Conservation (phyloP, 1,140 invertebrate species). For the Rhizoglyphus robini region DNA sequence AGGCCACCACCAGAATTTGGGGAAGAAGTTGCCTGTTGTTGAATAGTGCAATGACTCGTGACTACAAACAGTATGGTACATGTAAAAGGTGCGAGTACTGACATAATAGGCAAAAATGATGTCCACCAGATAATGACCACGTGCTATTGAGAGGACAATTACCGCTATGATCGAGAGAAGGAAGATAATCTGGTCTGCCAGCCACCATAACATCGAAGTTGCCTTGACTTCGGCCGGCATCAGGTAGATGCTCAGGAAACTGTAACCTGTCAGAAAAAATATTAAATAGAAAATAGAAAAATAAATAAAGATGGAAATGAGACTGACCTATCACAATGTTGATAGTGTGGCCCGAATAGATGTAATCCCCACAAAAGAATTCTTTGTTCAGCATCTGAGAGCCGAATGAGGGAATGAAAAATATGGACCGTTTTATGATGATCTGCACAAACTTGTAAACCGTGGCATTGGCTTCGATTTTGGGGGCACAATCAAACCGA, state of each 20-base stretch:
- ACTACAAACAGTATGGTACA: slow-evolving; percentile 51
- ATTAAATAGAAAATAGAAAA: slow-evolving; percentile 36
- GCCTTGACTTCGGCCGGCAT: slow-evolving; percentile 1
- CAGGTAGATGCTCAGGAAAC: not conserved
- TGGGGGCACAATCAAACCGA: not conserved
- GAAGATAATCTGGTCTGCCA: slow-evolving; percentile 75
- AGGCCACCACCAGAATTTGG: slow-evolving; percentile 67
- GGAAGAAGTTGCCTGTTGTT: slow-evolving; percentile 44
- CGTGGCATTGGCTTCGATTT: not conserved
- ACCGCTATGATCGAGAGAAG: slow-evolving; percentile 61
- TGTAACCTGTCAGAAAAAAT: slow-evolving; percentile 31
- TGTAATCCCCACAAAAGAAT: slow-evolving; percentile 28
- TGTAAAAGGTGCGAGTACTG: slow-evolving; percentile 75
- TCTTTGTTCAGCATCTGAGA: not conserved
- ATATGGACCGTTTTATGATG: not conserved
- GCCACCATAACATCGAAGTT: slow-evolving; percentile 60
- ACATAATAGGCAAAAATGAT: slow-evolving; percentile 78
- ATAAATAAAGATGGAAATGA: slow-evolving; percentile 9
- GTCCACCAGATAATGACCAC: slow-evolving; percentile 80
- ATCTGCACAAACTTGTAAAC: not conserved
- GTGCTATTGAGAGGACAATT: slow-evolving; percentile 59
- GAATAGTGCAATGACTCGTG: slow-evolving; percentile 30
- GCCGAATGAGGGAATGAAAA: not conserved
- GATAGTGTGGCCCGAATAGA: slow-evolving; percentile 42
- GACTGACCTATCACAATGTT: not conserved